These are phyloP conservation scores for Astreopora myriophthalma DNA, from an alignment of 64 coral and sea anemone species.

Conservation along the genomic window DNA sequence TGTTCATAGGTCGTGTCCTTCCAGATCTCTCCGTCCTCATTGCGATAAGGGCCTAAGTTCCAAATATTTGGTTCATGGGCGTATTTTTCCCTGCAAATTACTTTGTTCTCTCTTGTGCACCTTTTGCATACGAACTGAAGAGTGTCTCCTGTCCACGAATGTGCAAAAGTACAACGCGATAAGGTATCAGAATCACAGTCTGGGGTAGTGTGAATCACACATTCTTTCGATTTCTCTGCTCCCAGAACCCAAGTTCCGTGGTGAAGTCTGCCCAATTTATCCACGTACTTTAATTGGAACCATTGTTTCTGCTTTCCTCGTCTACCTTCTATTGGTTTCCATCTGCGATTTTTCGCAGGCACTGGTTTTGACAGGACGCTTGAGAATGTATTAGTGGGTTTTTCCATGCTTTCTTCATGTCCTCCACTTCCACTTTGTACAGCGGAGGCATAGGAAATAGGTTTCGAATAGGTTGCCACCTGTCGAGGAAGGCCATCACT, in stretches of 20 bases:
- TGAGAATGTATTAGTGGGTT: neutral
- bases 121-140: constrained; percentile 15
- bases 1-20: neutral
- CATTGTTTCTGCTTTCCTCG: neutral
- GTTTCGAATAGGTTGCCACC: neutral
- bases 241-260: constrained; percentile 27
- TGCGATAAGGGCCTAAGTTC: constrained; percentile 14
- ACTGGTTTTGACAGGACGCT: neutral
- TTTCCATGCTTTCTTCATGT: neutral
- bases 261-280: constrained; percentile 8
- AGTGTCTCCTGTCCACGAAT: constrained; percentile 48
- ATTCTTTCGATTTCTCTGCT: constrained; percentile 12
- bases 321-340: neutral
- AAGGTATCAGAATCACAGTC: neutral
- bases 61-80: neutral
- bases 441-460: neutral
- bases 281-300: neutral
- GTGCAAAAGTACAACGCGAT: neutral
- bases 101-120: neutral
- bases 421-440: neutral
- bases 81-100: neutral
- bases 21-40: constrained; percentile 6
- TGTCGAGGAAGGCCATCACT: neutral
- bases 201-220: neutral
- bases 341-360: neutral